Evolutionary conservation across 2,113 vertebrate genomes (phyloP).

Genomic region (Cathartes aura): DNA sequence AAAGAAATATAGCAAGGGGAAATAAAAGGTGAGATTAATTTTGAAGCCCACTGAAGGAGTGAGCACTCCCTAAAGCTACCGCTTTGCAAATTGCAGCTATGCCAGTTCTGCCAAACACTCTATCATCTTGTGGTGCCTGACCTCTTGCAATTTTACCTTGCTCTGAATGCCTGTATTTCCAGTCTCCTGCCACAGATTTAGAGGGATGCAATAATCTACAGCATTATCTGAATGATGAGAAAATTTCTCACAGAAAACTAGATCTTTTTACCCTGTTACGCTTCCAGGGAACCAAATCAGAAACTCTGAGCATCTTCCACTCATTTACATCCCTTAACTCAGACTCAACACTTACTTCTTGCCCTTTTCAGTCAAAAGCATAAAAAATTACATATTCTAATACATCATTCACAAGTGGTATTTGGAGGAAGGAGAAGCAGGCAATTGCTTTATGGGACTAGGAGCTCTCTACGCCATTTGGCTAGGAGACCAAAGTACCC

Average conservation of each 20-base stretch:
- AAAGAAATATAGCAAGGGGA: background rate
- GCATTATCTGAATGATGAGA: background rate
- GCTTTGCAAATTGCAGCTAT: background rate
- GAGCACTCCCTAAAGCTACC: background rate
- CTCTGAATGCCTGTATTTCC: background rate
- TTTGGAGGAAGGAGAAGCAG: background rate
- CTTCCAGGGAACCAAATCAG: background rate
- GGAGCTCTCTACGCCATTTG: background rate
- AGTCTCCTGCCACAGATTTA: background rate
- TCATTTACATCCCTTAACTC: background rate
- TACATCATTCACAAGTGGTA: background rate
- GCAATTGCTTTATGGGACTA: too few species aligned
- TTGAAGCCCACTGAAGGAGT: background rate
- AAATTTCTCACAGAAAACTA: background rate
- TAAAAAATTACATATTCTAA: background rate
- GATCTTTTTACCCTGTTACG: background rate
- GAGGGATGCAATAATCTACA: background rate
- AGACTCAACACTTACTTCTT: background rate
- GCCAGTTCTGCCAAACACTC: background rate
- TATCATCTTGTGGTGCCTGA: rapidly evolving
- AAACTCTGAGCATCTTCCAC: background rate
- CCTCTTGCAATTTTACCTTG: background rate
- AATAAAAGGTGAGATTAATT: background rate
- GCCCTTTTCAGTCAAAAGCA: background rate
- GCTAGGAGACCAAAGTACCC: background rate